Base-by-base conservation (phyloP, 2,888 invertebrate genomes). In the Parnassius apollo region DNA sequence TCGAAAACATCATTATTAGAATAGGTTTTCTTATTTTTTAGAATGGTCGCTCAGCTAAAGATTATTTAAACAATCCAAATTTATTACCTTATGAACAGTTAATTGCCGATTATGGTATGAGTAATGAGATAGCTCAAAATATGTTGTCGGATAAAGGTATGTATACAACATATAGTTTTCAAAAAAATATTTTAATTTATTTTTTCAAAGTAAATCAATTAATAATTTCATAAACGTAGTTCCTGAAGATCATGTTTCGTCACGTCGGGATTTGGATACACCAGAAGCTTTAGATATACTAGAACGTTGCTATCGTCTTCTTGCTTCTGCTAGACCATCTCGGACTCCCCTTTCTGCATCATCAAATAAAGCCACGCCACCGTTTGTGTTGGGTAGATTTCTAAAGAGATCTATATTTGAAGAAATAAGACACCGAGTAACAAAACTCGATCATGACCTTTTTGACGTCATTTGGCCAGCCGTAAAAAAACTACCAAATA, bases 401-500 rank as follows among this genome's bases (percentile, higher is more conserved):
- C 90, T 97, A 42, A 96, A 95, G 75, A 93, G 94, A 65, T 92
- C 93, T 51, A 88, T 95, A 66, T 97, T 96, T 83, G 96, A 97
- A 71, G 85, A 89, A 64, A 93, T 97, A 64, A 96, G 96, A 88
- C 83, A 92, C 66, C 94, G 96, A 72, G 92, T 96, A 73, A 98
- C 98, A 42, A 95, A 95, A 83, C 92, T 95, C 71, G 97, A 97
- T 81, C 97, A 97, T 82, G 96, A 96, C 79, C 93, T 98, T 4
- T 96, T 97, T 76, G 97, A 98, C 81, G 94, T 97, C 35, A 96
- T 98, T 77, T 97, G 96, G 95, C 97, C 98, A 12, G 96, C 97
- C 61, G 95, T 97, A 70, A 95, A 96, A 78, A 96, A 96, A 81
- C 92, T 96, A 58, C 94, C 94, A 0, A 85, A 90, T 44, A 94